Conservation (phyloP, 2,888 invertebrate genomes). For the Hofmannophila pseudospretella region DNA sequence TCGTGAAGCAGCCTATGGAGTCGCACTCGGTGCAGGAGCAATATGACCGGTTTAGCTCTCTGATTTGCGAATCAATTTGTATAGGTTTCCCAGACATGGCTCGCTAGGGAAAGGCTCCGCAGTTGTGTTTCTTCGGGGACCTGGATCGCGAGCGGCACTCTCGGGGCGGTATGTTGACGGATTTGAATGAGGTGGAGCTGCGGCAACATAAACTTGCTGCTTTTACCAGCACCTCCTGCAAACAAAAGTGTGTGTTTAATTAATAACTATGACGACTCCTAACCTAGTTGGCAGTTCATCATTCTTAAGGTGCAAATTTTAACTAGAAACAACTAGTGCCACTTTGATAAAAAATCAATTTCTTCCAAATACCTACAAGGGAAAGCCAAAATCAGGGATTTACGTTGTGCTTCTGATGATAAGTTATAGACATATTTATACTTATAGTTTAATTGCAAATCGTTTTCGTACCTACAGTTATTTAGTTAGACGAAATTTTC, state of each 20-base stretch:
- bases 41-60: constrained; percentile 12
- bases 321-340: too few species aligned
- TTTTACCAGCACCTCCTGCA: constrained; percentile 26
- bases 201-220: constrained; percentile 23
- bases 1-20: constrained; percentile 28
- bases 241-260: constrained; percentile 3
- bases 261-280: not conserved
- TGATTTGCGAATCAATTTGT: constrained; percentile 4
- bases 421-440: too few species aligned
- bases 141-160: not conserved
- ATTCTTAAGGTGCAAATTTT: too few species aligned
- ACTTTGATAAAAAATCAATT: too few species aligned
- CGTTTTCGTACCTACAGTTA: too few species aligned
- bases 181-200: not conserved
- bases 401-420: too few species aligned
- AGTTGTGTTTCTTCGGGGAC: constrained; percentile 23
- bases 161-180: not conserved
- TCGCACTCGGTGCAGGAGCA: constrained; percentile 46
- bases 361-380: too few species aligned
- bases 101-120: constrained; percentile 4
- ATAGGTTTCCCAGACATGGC: not conserved
- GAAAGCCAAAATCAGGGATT: too few species aligned
- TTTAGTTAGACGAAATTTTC: too few species aligned
- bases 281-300: too few species aligned
- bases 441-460: too few species aligned